These are phyloP conservation scores for Bombus fervidus DNA, from an alignment of 1,140 invertebrate species.

Conservation along the genomic window DNA sequence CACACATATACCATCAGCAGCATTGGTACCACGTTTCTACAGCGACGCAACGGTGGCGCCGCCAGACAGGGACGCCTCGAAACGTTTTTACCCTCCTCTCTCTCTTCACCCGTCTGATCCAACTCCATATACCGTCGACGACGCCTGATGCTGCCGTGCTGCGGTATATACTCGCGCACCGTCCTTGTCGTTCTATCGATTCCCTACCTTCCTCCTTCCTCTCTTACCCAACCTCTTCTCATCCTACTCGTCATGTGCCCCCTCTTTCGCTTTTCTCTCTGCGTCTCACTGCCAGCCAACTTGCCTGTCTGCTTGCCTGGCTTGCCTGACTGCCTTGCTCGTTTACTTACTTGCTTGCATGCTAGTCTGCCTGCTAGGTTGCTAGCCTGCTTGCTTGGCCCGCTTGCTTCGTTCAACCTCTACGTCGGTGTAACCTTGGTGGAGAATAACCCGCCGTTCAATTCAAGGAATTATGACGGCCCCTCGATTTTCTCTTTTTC, in stretches of 20 bases:
- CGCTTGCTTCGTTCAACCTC: slow-evolving; percentile 60
- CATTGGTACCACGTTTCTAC: slow-evolving; percentile 40
- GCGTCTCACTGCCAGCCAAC: slow-evolving; percentile 48
- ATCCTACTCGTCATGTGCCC: slow-evolving; percentile 44
- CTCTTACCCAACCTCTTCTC: slow-evolving; percentile 42
- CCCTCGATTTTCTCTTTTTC: slow-evolving; percentile 65
- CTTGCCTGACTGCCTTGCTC: slow-evolving; percentile 50
- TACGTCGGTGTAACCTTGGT: slow-evolving; percentile 76
- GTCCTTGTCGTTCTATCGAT: slow-evolving; percentile 80
- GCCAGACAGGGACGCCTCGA: slow-evolving; percentile 57
- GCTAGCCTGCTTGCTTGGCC: slow-evolving; percentile 54
- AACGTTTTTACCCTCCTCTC: slow-evolving; percentile 27
- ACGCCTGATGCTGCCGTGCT: slow-evolving; percentile 58
- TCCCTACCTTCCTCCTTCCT: slow-evolving; percentile 66
- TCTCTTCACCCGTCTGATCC: slow-evolving; percentile 23
- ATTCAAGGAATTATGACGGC: slow-evolving; percentile 80
- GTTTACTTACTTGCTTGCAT: slow-evolving; percentile 44
- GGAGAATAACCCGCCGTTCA: slow-evolving; percentile 79
- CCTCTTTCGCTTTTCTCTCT: slow-evolving; percentile 42
- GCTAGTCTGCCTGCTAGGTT: slow-evolving; percentile 48
- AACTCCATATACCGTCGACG: slow-evolving; percentile 45
- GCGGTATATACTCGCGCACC: slow-evolving; percentile 54
- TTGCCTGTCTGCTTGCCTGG: slow-evolving; percentile 53
- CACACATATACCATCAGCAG: slow-evolving; percentile 2
- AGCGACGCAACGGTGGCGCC: slow-evolving; percentile 54